Evolutionary conservation across 2,888 invertebrate genomes (phyloP).

Genomic region (Eupithecia inturbata): DNA sequence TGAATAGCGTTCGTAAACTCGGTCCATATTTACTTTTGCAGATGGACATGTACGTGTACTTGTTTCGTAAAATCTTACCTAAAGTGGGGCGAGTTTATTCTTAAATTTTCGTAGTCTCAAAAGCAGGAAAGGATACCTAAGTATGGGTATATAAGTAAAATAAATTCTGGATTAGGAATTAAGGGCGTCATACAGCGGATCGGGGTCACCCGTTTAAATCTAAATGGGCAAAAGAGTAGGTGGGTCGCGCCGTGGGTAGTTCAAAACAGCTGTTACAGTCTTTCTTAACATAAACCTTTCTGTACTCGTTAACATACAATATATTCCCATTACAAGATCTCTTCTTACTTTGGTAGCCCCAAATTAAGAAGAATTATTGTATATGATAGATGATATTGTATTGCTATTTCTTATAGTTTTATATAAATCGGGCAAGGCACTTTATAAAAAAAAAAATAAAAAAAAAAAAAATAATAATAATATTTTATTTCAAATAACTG

Average conservation of each 20-base stretch:
- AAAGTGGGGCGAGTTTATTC: background rate
- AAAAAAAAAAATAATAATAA: too few relatives aligned
- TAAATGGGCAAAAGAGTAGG: slow-evolving; percentile 18
- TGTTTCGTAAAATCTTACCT: background rate
- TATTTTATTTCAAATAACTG: too few relatives aligned
- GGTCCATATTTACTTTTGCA: background rate
- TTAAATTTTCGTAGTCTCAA: background rate
- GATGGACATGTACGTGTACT: background rate
- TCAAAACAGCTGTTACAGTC: slow-evolving; percentile 10
- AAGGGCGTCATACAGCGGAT: slow-evolving; percentile 24
- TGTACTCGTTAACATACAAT: background rate
- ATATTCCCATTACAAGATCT: background rate
- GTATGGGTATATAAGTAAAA: background rate
- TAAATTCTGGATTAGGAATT: slow-evolving; percentile 11
- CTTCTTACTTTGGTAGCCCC: too few relatives aligned
- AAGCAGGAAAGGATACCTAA: too few relatives aligned
- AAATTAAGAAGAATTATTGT: too few relatives aligned
- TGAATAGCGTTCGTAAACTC: background rate
- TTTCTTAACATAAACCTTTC: background rate
- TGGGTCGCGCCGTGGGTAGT: slow-evolving; percentile 27
- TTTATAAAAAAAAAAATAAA: too few relatives aligned
- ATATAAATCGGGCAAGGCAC: too few relatives aligned
- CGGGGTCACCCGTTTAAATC: slow-evolving; percentile 25
- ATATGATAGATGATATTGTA: too few relatives aligned
- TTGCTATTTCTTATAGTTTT: too few relatives aligned